Base-by-base conservation (phyloP, 2,113 vertebrate genomes). In the Chrysemys picta region DNA sequence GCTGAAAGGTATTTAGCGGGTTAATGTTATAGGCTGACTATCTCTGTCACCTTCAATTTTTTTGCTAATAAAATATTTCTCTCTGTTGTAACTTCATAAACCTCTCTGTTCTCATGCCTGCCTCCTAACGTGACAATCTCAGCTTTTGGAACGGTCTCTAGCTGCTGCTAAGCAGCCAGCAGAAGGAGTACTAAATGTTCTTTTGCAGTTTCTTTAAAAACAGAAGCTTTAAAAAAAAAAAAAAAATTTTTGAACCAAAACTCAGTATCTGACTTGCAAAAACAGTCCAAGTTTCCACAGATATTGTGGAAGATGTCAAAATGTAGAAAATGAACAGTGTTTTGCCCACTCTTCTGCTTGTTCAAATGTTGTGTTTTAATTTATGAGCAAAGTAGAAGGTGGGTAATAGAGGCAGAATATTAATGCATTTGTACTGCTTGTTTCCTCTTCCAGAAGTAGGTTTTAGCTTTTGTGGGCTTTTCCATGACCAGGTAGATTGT, bases 141-240 rank as follows among this genome's bases (percentile, higher is more conserved):
- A 31, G 21, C 83, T 87, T 92, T 76, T 95, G 65, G 81, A 87
- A 29, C 92, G 78, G 78, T n/a, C 31, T 79, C 9, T 79, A 95
- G 56, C 62, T 94, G 75, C 78, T 93, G 84, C 91, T 85, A 91
- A 90, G 91, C 84, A 95, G 93, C 75, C 96, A 96, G 81, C 85
- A 94, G 83, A 10, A 94, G 49, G 53, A 92, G 93, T 80, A 91
- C 92, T 90, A 31, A 91, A 94, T 90, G 93, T 96, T 95, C 84
- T 85, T 54, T 84, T 95, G 80, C 85, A 95, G 57, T 49, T 94
- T 65, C 22, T 54, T 86, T 42, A 88, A 47, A 89, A 89, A 93
- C n/a, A 85, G 6, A 1, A 13, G 29, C 45, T 65, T 42, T 42
- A 42, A 42, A 42, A 19, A 9, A 59, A 31, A 87, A 11, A 87